Evolutionary conservation across 1,140 invertebrate genomes (phyloP).

Genomic region (Ceratitis capitata): DNA sequence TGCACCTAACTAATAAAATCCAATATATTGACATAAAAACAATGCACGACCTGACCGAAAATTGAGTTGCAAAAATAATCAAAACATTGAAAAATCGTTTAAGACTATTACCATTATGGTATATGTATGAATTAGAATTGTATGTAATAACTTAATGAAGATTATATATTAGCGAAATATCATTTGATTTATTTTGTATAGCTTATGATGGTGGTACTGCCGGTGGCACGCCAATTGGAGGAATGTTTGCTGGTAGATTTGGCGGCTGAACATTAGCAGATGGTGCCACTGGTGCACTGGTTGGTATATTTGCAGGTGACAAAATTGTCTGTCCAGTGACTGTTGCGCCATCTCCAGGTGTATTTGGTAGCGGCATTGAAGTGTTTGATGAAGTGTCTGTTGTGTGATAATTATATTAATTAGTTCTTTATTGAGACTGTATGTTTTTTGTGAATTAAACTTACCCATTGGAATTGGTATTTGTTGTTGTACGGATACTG

Average conservation of each 20-base stretch:
- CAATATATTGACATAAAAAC: background rate
- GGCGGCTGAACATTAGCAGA: background rate
- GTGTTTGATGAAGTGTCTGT: slow-evolving; percentile 38
- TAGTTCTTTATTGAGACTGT: background rate
- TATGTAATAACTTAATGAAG: background rate
- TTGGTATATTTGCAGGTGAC: background rate
- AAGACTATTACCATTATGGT: background rate
- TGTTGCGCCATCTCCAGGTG: background rate
- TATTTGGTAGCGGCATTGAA: background rate
- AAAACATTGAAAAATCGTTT: background rate
- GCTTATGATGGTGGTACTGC: background rate
- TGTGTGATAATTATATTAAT: slow-evolving; percentile 41
- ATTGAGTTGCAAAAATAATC: background rate
- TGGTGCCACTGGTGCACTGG: background rate
- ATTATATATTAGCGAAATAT: background rate
- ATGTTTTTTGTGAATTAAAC: slow-evolving; percentile 26
- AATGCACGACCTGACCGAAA: background rate
- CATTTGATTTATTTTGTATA: background rate
- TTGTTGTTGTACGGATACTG: slow-evolving; percentile 45
- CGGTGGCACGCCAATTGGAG: background rate
- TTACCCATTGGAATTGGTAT: slow-evolving; percentile 58
- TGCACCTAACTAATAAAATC: background rate
- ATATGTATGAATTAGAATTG: background rate
- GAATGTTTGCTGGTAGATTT: background rate
- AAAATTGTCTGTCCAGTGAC: slow-evolving; percentile 9